Evolutionary conservation across 2,113 vertebrate genomes (phyloP).

Genomic region (Bubo bubo): DNA sequence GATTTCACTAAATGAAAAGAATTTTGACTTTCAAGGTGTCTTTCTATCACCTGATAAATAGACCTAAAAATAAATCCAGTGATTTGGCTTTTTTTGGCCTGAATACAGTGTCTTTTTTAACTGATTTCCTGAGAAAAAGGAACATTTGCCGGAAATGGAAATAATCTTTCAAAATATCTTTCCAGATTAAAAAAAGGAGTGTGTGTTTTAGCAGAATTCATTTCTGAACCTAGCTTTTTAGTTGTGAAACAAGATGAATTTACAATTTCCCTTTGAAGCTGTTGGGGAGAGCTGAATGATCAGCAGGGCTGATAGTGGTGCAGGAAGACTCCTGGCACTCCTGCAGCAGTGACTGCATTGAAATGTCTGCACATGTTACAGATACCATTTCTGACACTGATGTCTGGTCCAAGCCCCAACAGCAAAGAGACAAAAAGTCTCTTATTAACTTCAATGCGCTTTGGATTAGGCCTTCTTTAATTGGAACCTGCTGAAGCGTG

Average conservation of each 20-base stretch:
- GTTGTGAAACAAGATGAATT: neutral
- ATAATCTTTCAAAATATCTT: neutral
- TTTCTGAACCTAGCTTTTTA: neutral
- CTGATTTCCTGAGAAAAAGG: neutral
- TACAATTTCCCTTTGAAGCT: neutral
- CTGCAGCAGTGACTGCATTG: neutral
- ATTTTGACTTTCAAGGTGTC: neutral
- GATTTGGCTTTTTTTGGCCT: neutral
- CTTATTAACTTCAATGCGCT: neutral
- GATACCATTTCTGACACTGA: neutral
- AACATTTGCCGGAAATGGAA: neutral
- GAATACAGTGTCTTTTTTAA: neutral
- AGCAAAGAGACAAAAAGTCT: neutral
- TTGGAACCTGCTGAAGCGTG: conserved; percentile 33
- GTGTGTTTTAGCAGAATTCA: neutral
- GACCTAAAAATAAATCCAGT: neutral
- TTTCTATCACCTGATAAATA: neutral
- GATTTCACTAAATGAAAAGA: neutral
- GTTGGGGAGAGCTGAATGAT: neutral
- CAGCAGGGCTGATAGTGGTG: neutral
- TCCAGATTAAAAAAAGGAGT: neutral
- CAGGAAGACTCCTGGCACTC: neutral
- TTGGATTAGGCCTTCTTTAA: conserved; percentile 12
- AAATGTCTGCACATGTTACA: neutral
- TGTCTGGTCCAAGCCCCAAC: neutral